A percentile compares a stretch with the other conserved stretches of the same genome.
phyloP scores from a whole-genome alignment of 2,888 invertebrate genomes.

The Acleris laterana region DNA sequence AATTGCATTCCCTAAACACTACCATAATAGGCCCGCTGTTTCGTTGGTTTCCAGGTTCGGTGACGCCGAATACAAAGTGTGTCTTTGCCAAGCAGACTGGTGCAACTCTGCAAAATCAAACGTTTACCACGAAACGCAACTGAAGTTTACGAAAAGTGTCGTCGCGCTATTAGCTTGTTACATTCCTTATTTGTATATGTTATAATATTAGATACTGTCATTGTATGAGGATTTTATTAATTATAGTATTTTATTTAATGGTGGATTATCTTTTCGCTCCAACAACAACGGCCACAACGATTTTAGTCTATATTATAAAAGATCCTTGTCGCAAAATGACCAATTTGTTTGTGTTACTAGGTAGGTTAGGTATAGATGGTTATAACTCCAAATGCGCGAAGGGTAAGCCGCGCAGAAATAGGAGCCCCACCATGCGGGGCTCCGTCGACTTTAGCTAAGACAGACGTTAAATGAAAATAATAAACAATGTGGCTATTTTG shows the following conservation, averaged over 20 bases:
- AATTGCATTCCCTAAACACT: no score
- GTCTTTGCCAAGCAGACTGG: conserved; percentile 74
- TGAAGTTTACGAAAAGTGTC: neutral
- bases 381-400: no score
- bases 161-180: conserved; percentile 13
- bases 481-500: no score
- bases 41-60: conserved; percentile 57
- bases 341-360: no score
- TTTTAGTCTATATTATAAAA: no score
- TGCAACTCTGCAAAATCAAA: conserved; percentile 57
- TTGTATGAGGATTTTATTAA: conserved; percentile 47
- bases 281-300: no score
- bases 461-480: no score
- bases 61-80: conserved; percentile 71
- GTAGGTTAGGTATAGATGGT: no score
- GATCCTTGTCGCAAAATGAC: no score
- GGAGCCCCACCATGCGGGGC: no score
- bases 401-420: no score
- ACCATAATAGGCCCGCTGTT: neutral
- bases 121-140: conserved; percentile 9
- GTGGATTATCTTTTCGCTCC: conserved; percentile 63
- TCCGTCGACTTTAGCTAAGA: no score
- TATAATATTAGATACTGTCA: neutral
- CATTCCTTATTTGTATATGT: conserved; percentile 8
- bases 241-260: conserved; percentile 63